Evolutionary conservation across 2,888 invertebrate species (phyloP), one percentile per base, ranked within the genome.

Genomic region (Chydorus sphaericus): DNA sequence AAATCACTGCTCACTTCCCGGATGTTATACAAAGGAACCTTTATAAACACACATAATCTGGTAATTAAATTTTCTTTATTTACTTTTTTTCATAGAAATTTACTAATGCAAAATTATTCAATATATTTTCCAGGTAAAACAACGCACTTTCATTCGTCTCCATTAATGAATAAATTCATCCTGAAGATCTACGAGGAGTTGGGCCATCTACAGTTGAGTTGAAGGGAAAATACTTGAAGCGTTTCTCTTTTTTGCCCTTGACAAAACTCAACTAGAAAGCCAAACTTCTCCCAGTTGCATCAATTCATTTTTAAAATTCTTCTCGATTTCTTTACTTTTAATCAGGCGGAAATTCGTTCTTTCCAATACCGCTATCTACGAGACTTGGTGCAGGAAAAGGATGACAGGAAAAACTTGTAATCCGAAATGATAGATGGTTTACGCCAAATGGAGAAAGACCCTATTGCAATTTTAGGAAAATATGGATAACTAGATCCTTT

Each of bases 231-330:
- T 62, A 57, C 56, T 26, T 54, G 51, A 18, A 18, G 48, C 48
- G 57, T 61, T 36, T 57, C 62, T 49, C 20, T 30, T n/a, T n/a
- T n/a, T n/a, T 11, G 26, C n/a, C 16, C 10, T 23, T 11, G 50
- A 58, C 36, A 39, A 20, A 2, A 26, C 4, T 23, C 5, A 23
- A 7, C 14, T 1, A 20, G 26, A 20, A n/a, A n/a, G 14, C 44
- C 44, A 4, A 23, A 10, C 14, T 44, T 26, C 11, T 23, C 44
- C 4, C 16, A 44, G 4, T 28, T 44, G 5, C 2, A 65, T 66
- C 1, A 66, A 66, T 50, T 48, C 60, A 1, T 67, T 63, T 56
- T 58, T 61, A 0, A 66, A 64, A 59, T 62, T 3, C 56, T 64
- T 1, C 50, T 68, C 1, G 54, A 59, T 3, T 67, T 48, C 44